A percentile compares a stretch with the other conserved stretches of the same genome.
Evolutionary conservation across 2,113 vertebrate species (phyloP).

Genomic region (Antigone vipio): DNA sequence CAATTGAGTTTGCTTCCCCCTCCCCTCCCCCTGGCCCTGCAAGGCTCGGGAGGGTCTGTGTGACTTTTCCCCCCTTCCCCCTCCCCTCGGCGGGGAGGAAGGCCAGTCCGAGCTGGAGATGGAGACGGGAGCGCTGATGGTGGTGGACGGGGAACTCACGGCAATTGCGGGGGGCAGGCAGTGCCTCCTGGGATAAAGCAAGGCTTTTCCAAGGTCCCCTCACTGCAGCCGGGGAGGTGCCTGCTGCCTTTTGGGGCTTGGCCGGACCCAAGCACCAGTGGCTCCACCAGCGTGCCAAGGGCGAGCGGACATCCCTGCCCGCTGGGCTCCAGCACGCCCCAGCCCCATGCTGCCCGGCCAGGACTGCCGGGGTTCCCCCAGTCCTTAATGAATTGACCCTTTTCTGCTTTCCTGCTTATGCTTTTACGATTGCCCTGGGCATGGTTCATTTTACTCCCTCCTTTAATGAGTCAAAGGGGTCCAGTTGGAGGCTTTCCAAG

Average conservation of each 20-base stretch:
- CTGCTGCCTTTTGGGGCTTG: neutral
- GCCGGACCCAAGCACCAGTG: neutral
- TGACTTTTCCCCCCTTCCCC: constrained; percentile 1
- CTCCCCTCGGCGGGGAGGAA: neutral
- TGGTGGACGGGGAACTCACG: neutral
- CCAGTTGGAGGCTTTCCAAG: constrained; percentile 57
- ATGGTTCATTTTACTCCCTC: constrained; percentile 40
- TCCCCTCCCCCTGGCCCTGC: neutral
- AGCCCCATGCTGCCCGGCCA: rapidly evolving
- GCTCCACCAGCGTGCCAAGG: neutral
- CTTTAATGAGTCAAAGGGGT: constrained; percentile 64
- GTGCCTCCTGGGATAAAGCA: neutral
- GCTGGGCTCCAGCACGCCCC: neutral
- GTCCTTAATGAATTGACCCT: constrained; percentile 61
- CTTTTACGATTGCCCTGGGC: constrained; percentile 42
- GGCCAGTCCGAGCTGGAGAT: neutral
- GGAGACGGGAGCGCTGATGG: neutral
- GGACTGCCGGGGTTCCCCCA: neutral
- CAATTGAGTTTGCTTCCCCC: constrained; percentile 16
- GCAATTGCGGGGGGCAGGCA: neutral
- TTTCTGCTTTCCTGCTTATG: constrained; percentile 57
- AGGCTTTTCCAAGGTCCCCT: neutral
- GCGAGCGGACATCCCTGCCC: neutral
- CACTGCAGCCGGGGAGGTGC: neutral
- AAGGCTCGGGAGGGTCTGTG: neutral